phyloP scores from a whole-genome alignment of 1,140 invertebrate species.

The Danaus plexippus region DNA sequence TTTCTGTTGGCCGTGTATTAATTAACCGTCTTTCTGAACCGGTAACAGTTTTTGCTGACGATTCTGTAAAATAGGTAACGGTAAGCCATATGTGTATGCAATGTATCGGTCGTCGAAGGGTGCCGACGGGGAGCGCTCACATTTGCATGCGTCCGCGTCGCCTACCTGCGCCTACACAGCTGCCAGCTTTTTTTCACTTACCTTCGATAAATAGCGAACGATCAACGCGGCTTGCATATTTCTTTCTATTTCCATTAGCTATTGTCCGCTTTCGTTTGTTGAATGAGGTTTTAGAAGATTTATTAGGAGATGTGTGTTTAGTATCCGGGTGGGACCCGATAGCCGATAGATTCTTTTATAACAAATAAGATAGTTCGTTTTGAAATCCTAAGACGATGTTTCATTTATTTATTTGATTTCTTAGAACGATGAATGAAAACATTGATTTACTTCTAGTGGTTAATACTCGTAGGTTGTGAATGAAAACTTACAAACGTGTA shows the following conservation, averaged over 20 bases:
- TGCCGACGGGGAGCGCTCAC: constrained; percentile 12
- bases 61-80: constrained; percentile 14
- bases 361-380: no score
- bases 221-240: constrained; percentile 35
- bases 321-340: constrained; percentile 3
- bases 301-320: constrained; percentile 30
- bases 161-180: constrained; percentile 26
- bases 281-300: constrained; percentile 41
- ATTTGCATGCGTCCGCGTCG: constrained; percentile 43
- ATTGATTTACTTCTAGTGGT: no score
- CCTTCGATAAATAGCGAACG: constrained; percentile 30
- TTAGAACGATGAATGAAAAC: no score
- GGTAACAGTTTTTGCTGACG: constrained; percentile 11
- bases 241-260: constrained; percentile 41
- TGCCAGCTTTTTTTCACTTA: constrained; percentile 35
- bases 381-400: no score
- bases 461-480: no score
- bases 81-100: constrained; percentile 17
- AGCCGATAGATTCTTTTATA: constrained; percentile 11
- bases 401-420: no score
- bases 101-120: constrained; percentile 11
- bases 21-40: neutral
- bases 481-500: no score
- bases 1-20: no score
- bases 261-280: constrained; percentile 24